Conservation (phyloP, 2,888 invertebrate genomes). For the Vanessa cardui region DNA sequence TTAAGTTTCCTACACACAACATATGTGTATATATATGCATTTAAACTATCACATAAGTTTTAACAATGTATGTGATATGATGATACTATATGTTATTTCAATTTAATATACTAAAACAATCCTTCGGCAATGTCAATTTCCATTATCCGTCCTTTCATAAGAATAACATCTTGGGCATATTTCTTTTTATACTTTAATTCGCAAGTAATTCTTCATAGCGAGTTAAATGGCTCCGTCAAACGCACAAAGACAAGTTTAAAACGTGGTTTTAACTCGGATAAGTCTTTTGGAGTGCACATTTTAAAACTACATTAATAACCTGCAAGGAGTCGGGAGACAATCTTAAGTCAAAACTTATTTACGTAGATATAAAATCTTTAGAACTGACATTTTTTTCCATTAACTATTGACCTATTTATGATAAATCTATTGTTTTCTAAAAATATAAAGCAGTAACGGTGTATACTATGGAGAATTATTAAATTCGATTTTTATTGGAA, state of each 20-base stretch:
- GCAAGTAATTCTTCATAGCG: constrained; percentile 29
- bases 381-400: constrained; percentile 4
- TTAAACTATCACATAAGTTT: too few relatives aligned
- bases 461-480: too few relatives aligned
- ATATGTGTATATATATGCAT: too few relatives aligned
- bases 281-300: constrained; percentile 72
- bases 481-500: too few relatives aligned
- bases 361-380: constrained; percentile 41
- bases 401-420: too few relatives aligned
- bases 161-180: background rate
- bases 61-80: too few relatives aligned
- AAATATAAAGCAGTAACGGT: too few relatives aligned
- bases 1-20: too few relatives aligned
- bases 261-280: constrained; percentile 67
- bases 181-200: constrained; percentile 6
- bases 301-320: constrained; percentile 78
- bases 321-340: constrained; percentile 56
- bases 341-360: constrained; percentile 61
- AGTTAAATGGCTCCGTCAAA: constrained; percentile 65
- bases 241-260: constrained; percentile 68
- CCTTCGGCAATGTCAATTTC: background rate
- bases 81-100: too few relatives aligned
- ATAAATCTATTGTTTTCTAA: too few relatives aligned
- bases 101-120: too few relatives aligned
- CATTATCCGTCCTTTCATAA: too few relatives aligned